These are phyloP conservation scores for Stenopsyche tienmushanensis DNA, from an alignment of 1,140 invertebrate genomes.

Conservation along the genomic window DNA sequence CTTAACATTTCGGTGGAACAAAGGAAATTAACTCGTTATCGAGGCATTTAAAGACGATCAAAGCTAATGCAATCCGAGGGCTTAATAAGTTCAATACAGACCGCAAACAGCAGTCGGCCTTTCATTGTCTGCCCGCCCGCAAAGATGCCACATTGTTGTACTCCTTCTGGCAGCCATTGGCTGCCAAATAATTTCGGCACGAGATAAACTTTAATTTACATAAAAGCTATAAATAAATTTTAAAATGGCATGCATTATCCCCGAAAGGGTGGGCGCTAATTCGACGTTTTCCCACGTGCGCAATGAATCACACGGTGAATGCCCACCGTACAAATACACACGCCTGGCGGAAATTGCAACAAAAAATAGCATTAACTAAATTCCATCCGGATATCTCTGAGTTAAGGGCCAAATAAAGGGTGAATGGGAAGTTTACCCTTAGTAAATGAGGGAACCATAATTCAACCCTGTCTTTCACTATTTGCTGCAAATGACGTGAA, in stretches of 20 bases:
- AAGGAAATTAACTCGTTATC: conserved; percentile 20
- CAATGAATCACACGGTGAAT: background rate
- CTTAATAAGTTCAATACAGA: conserved; percentile 25
- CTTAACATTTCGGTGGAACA: conserved; percentile 6
- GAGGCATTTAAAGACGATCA: conserved; percentile 6
- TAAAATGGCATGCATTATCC: background rate
- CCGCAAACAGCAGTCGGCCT: too few relatives aligned
- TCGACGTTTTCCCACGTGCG: background rate
- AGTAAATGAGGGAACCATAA: background rate
- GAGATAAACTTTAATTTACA: too few relatives aligned
- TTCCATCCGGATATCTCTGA: background rate
- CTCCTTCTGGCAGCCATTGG: too few relatives aligned
- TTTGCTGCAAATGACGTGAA: background rate
- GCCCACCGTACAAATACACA: too few relatives aligned
- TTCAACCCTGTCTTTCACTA: background rate
- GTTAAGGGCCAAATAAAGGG: background rate
- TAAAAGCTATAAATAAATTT: too few relatives aligned
- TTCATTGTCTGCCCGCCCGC: too few relatives aligned
- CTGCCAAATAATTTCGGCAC: too few relatives aligned
- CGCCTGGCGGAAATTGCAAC: background rate
- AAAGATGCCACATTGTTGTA: too few relatives aligned
- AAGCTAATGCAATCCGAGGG: conserved; percentile 20
- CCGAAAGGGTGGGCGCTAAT: background rate
- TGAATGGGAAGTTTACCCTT: background rate
- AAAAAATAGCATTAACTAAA: background rate